These are phyloP conservation scores for Tenrec ecaudatus DNA, from an alignment of 2,113 vertebrate genomes.

Conservation along the genomic window DNA sequence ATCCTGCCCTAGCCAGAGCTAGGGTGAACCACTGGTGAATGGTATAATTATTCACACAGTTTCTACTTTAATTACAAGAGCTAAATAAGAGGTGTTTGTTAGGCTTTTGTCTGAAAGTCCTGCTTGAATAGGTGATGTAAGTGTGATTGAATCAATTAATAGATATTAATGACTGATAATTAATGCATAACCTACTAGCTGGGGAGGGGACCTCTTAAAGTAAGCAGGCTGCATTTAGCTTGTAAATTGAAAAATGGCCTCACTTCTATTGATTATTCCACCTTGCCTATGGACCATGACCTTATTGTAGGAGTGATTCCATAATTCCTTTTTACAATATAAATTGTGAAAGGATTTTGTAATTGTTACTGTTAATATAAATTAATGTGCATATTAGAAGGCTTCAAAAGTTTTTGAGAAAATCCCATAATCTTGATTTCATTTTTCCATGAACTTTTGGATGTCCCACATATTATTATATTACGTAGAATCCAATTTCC, in stretches of 20 bases:
- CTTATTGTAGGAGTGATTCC: neutral
- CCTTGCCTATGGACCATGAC: neutral
- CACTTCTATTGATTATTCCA: neutral
- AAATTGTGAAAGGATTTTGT: too few relatives aligned
- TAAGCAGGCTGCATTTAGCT: neutral
- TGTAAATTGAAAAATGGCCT: neutral
- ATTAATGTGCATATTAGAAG: neutral
- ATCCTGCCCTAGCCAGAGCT: too few relatives aligned
- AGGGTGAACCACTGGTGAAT: too few relatives aligned
- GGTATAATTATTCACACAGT: too few relatives aligned
- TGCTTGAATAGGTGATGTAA: slow-evolving; percentile 2
- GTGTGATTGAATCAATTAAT: slow-evolving; percentile 65
- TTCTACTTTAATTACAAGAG: too few relatives aligned
- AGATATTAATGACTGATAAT: slow-evolving; percentile 32
- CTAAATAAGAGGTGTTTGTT: too few relatives aligned
- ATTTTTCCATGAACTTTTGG: too few relatives aligned
- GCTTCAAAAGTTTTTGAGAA: too few relatives aligned
- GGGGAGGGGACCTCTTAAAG: slow-evolving; percentile 2
- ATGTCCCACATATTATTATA: neutral
- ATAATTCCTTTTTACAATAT: neutral
- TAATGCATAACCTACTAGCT: slow-evolving; percentile 11
- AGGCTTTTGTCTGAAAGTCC: neutral
- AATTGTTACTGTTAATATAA: slow-evolving; percentile 4
- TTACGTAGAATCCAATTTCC: slow-evolving; percentile 33
- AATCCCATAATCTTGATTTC: too few relatives aligned